Base-by-base conservation (phyloP, 1,140 invertebrate species). In the Drosophila lacteicornis region DNA sequence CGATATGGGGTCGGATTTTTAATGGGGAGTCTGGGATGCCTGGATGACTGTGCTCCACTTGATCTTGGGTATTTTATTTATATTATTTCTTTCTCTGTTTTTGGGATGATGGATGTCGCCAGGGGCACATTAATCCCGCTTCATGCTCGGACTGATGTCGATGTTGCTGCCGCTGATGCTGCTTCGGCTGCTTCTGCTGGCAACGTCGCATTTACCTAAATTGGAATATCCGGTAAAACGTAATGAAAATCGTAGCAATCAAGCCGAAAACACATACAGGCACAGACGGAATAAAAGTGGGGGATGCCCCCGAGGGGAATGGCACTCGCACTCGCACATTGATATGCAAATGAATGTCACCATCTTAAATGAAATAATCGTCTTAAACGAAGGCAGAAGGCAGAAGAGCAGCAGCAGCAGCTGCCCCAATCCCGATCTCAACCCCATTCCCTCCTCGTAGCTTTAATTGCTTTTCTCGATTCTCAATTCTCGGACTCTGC, bases 191-290 rank as follows among this genome's bases (percentile, higher is more conserved):
- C 63, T 65, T 65, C 51, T 66, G 78, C 81, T 76, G 83, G 91
- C 83, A 85, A 88, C 91, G 77, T 68, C 91, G 91, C 84, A 92
- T 92, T 92, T 92, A 91, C 91, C 91, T 92, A 92, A 92, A 92
- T 92, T 92, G 91, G 91, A 92, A 92, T 92, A 86, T 92, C 91
- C 91, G 91, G 91, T 91, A 92, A 92, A 82, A 81, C 81, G 87
- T 90, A 90, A 90, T 90, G 85, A 90, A 90, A 90, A 90, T 90
- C 85, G 85, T 90, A 90, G 85, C 85, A 90, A 90, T 90, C 86
- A 90, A 90, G 83, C 81, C 79, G 57, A 74, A 80, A 80, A 83
- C 56, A 82, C 40, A 78, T 46, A 73, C 65, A 66, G 43, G 66
- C 17, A 57, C 57, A 69, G 53, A 45, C 50, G 63, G 45, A 55